phyloP scores from a whole-genome alignment of 2,888 invertebrate species.

The Eueremaeus valkanovi region DNA sequence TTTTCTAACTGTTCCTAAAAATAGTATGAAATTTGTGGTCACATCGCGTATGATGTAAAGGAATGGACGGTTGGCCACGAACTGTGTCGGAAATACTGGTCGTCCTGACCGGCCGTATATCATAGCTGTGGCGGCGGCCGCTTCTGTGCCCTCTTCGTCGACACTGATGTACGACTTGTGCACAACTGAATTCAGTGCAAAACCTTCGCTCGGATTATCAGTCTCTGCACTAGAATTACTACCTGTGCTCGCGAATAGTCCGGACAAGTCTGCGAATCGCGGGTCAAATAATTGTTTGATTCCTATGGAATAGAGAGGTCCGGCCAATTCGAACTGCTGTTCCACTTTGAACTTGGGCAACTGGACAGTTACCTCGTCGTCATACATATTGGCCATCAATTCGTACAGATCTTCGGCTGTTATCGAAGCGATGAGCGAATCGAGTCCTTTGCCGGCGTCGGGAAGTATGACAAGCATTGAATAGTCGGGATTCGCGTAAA shows the following conservation, averaged over 20 bases:
- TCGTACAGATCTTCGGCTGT: constrained; percentile 43
- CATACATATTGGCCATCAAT: constrained; percentile 44
- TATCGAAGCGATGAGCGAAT: constrained; percentile 41
- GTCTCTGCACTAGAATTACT: neutral
- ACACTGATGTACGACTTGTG: constrained; percentile 46
- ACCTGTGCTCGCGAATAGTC: constrained; percentile 41
- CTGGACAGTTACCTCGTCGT: constrained; percentile 44
- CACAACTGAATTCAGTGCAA: constrained; percentile 42
- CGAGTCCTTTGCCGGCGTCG: constrained; percentile 43
- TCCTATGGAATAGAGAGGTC: constrained; percentile 45
- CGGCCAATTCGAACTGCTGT: constrained; percentile 45
- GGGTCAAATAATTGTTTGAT: constrained; percentile 45
- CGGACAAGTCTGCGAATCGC: constrained; percentile 45
- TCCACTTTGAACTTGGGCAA: constrained; percentile 47
- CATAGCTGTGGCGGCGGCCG: constrained; percentile 45
- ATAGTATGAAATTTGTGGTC: constrained; percentile 45
- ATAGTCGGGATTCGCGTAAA: constrained; percentile 46
- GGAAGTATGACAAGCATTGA: constrained; percentile 47
- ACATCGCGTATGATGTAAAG: constrained; percentile 45
- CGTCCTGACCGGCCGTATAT: constrained; percentile 41
- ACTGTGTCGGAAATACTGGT: constrained; percentile 45
- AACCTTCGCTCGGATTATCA: neutral
- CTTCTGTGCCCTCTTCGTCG: constrained; percentile 47
- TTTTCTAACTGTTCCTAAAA: constrained; percentile 45
- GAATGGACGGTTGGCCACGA: constrained; percentile 46